These are phyloP conservation scores for Callionymus lyra DNA, from an alignment of 2,113 vertebrate species.

Conservation along the genomic window DNA sequence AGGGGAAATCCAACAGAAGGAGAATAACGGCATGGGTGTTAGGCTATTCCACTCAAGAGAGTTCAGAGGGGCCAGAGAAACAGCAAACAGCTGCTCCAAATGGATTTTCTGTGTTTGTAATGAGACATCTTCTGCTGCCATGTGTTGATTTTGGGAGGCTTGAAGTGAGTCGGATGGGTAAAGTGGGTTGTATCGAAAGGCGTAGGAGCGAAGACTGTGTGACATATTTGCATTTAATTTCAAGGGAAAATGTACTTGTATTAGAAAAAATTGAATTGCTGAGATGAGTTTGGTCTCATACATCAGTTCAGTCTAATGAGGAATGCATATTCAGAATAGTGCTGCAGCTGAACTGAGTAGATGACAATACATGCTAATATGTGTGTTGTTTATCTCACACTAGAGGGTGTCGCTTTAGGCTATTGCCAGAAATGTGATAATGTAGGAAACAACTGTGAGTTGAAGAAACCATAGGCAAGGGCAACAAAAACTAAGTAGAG, in stretches of 20 bases:
- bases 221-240: too few relatives aligned
- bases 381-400: not conserved
- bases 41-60: conserved; percentile 53
- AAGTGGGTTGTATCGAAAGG: not conserved
- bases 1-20: conserved; percentile 9
- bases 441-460: too few relatives aligned
- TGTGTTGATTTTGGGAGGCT: not conserved
- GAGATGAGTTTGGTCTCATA: too few relatives aligned
- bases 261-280: too few relatives aligned
- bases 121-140: conserved; percentile 53
- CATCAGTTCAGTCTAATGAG: too few relatives aligned
- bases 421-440: not conserved
- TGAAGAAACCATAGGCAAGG: conserved; percentile 48
- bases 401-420: not conserved
- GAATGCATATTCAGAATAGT: too few relatives aligned
- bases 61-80: conserved; percentile 49
- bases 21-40: conserved; percentile 13
- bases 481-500: conserved; percentile 39
- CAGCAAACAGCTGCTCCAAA: conserved; percentile 61
- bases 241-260: too few relatives aligned
- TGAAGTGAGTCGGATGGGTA: not conserved
- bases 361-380: too few relatives aligned
- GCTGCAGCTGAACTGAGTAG: too few relatives aligned
- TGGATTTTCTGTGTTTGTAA: conserved; percentile 70
- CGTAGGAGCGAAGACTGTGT: too few relatives aligned